A percentile compares a stretch with the other conserved stretches of the same genome.
Evolutionary conservation across 1,140 invertebrate genomes (phyloP).

Genomic region (Anastatus disparis): DNA sequence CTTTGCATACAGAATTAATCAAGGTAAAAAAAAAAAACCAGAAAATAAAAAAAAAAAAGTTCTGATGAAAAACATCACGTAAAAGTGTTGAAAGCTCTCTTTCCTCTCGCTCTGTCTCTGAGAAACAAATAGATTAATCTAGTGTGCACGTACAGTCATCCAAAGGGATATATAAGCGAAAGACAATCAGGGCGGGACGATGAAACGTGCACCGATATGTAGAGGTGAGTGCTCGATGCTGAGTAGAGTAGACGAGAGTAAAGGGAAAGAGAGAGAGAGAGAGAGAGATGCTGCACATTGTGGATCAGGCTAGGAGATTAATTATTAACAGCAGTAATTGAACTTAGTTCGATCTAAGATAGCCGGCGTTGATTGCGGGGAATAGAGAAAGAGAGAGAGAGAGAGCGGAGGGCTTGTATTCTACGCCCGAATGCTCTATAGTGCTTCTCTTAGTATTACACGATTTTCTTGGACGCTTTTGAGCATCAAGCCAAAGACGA

Average conservation of each 20-base stretch:
- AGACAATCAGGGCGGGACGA: constrained; percentile 24
- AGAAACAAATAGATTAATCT: background rate
- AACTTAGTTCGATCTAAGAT: constrained; percentile 61
- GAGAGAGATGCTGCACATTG: constrained; percentile 28
- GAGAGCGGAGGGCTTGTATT: constrained; percentile 3
- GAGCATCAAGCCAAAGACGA: too few species aligned
- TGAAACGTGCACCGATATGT: too few species aligned
- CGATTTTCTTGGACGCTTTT: background rate
- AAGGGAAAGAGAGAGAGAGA: constrained; percentile 46
- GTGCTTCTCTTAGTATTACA: too few species aligned
- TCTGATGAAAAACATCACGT: too few species aligned
- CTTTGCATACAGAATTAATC: too few species aligned
- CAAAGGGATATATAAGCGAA: background rate
- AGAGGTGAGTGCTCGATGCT: too few species aligned
- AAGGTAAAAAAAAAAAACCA: too few species aligned
- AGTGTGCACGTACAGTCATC: background rate
- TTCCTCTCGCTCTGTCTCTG: background rate
- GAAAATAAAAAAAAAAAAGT: too few species aligned
- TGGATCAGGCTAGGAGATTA: constrained; percentile 47
- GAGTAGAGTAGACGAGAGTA: too few species aligned
- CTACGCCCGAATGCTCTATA: background rate
- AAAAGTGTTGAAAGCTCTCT: background rate
- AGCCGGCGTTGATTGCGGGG: constrained; percentile 36
- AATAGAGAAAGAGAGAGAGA: background rate
- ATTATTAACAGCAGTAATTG: constrained; percentile 63